Base-by-base conservation (phyloP, 2,888 invertebrate species). In the Ethmia dodecea region DNA sequence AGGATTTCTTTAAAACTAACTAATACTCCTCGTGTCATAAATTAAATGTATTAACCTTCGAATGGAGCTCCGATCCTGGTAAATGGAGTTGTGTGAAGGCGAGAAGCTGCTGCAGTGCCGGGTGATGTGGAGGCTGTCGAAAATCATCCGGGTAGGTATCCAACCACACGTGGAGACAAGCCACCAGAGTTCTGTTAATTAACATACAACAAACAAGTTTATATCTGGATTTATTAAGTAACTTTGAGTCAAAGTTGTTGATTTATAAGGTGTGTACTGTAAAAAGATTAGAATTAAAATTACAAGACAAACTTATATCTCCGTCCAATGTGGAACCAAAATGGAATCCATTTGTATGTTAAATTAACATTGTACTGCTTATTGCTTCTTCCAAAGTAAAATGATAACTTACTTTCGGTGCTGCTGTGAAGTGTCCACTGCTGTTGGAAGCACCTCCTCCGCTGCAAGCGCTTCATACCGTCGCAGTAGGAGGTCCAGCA, bases 101-200 rank as follows among this genome's bases (percentile, higher is more conserved):
- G 57, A 96, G 89, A 52, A 99, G 89, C 74, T 93, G 91, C 45
- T 91, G 89, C 59, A 99, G 91, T 55, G 93, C 91, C 31, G 92
- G 88, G 70, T 94, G 94, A 60, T 90, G 89, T 31, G 95, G 94
- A 24, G 93, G 89, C 52, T 94, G 93, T 42, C 92, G 90, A 77
- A 95, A 94, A 83, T 99, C 99, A 77, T 98, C 98, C 25, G 97
- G 96, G 76, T 97, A 99, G 38, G 95, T 94, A 83, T 99, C 98
- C 67, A 99, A 80, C 99, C 99, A 99, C 28, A 98, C 97, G 69
- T 97, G 96, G 49, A 99, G 89, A 43, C 95, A 94, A 51, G 95
- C 94, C 56, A 96, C 91, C 72, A 97, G 89, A 46, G 95, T 95
- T 80, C 94, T 94, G 66, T 46, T n/a, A n/a, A 73, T 22, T 8